Percentiles rank a stretch among this genome's conserved stretches.
Evolutionary conservation across 1,140 invertebrate genomes (phyloP).

Genomic region (Capitella teleta): DNA sequence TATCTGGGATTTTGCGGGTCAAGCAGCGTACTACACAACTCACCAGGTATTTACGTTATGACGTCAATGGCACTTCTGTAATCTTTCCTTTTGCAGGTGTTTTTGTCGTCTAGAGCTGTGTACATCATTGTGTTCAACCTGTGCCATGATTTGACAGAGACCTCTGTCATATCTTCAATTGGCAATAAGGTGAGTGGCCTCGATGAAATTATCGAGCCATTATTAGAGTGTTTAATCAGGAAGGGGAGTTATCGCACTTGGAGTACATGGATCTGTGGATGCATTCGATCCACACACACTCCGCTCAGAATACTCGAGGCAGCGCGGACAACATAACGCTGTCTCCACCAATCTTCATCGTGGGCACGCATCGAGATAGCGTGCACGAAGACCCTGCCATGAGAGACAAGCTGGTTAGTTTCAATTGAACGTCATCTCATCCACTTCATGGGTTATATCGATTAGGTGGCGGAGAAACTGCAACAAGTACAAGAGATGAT

Average conservation of each 20-base stretch:
- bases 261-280: constrained; percentile 39
- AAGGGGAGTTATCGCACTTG: constrained; percentile 20
- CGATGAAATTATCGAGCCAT: too few species aligned
- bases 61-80: too few species aligned
- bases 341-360: constrained; percentile 40
- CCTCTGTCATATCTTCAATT: background rate
- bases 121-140: constrained; percentile 44
- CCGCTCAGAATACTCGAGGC: constrained; percentile 25
- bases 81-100: constrained; percentile 34
- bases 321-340: constrained; percentile 22
- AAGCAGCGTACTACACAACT: constrained; percentile 34
- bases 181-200: background rate
- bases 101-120: constrained; percentile 39
- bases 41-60: constrained; percentile 29
- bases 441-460: background rate
- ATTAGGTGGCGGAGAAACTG: constrained; percentile 35
- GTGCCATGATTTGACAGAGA: constrained; percentile 26
- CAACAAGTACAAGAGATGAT: constrained; percentile 24
- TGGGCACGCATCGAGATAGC: constrained; percentile 37
- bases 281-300: constrained; percentile 33
- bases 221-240: too few species aligned
- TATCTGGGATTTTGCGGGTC: constrained; percentile 42
- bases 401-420: constrained; percentile 21
- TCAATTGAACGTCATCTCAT: background rate
- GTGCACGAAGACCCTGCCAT: constrained; percentile 20